Conservation (phyloP, 2,113 vertebrate species). For the Azemiops feae region DNA sequence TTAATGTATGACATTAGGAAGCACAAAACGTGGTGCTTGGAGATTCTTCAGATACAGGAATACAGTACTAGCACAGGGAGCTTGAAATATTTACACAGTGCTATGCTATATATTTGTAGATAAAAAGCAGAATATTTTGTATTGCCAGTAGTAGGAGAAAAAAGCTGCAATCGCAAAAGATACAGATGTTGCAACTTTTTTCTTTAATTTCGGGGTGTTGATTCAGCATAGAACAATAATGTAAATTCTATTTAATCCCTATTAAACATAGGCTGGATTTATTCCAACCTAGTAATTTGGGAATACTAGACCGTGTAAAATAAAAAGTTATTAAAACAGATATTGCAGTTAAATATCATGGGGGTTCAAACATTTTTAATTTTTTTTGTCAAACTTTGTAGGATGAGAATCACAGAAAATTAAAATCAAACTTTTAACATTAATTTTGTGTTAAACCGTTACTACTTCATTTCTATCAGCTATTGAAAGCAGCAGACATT, state of each 20-base stretch:
- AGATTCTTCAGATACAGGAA: not conserved
- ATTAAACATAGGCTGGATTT: not conserved
- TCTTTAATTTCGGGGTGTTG: conserved; percentile 12
- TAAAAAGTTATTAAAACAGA: not conserved
- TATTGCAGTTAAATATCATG: not conserved
- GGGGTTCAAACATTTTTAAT: not conserved
- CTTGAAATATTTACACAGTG: not conserved
- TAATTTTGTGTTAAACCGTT: not conserved
- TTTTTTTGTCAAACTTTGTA: not conserved
- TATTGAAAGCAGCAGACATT: not conserved
- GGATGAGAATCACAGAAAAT: not conserved
- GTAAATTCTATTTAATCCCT: not conserved
- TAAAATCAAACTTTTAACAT: not conserved
- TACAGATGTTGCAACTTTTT: conserved; percentile 8
- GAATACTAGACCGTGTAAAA: not conserved
- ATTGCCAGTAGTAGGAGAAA: not conserved
- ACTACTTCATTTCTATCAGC: not conserved
- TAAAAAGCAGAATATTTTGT: conserved; percentile 11
- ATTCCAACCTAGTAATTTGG: not conserved
- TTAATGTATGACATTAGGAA: not conserved
- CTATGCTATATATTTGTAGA: not conserved
- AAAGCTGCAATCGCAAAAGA: conserved; percentile 8
- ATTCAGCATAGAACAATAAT: not conserved
- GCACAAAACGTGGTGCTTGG: not conserved
- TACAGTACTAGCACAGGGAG: conserved; percentile 12